These are phyloP conservation scores for Gila robusta DNA, from an alignment of 2,797 vertebrate species.

Conservation along the genomic window DNA sequence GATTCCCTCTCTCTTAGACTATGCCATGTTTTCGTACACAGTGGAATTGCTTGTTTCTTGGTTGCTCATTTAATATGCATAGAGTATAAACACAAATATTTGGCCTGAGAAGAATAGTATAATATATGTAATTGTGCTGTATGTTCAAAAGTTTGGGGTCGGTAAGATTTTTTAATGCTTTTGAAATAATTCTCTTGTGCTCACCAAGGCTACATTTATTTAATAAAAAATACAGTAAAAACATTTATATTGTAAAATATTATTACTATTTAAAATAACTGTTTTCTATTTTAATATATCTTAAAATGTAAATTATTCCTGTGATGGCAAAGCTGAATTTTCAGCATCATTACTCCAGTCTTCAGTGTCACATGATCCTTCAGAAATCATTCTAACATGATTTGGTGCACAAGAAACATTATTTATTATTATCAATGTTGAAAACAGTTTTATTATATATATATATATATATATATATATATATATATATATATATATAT, in stretches of 20 bases:
- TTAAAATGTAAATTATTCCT: too few species aligned
- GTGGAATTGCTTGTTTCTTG: not conserved
- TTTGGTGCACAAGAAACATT: not conserved
- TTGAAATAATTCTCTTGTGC: not conserved
- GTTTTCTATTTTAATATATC: too few species aligned
- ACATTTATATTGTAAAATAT: too few species aligned
- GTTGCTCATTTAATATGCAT: not conserved
- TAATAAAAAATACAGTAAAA: too few species aligned
- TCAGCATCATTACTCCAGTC: too few species aligned
- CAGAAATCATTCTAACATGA: too few species aligned
- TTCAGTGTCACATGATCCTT: too few species aligned
- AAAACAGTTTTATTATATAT: not conserved
- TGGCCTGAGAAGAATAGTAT: not conserved
- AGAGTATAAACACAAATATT: not conserved
- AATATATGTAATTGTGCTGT: not conserved
- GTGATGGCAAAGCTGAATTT: too few species aligned
- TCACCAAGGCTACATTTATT: not conserved
- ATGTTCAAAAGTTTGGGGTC: not conserved
- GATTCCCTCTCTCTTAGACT: not conserved
- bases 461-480: too few species aligned
- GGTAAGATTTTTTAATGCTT: too few species aligned
- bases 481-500: too few species aligned
- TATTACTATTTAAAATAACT: too few species aligned
- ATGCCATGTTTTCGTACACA: not conserved
- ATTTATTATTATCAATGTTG: not conserved